Base-by-base conservation (phyloP, 1,140 invertebrate genomes). In the Penaeus chinensis region DNA sequence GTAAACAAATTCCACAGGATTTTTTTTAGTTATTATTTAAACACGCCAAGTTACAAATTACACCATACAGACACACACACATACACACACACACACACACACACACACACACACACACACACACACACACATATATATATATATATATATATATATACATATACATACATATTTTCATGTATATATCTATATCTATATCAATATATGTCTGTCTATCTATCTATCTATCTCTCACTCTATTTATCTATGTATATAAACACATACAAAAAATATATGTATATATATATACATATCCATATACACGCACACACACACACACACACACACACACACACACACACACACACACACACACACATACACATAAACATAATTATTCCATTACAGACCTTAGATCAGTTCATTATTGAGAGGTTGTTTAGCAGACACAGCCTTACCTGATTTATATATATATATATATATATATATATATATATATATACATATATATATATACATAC, bases 381-480 rank as follows among this genome's bases (percentile, higher is more conserved):
- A 65, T 65, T 65, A 18, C 63, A 20, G 63, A n/a, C 19, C 19
- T 65, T 20, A 65, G 63, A n/a, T 18, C 63, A 4, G 19, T 20
- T 65, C n/a, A 20, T 65, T 65, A 65, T 20, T 65, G n/a, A 65
- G n/a, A 18, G 63, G 19, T 65, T 4, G n/a, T 65, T 65, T n/a
- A 20, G n/a, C 63, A n/a, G 63, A 65, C 19, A 65, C 63, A 65
- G n/a, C n/a, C 63, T 65, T 65, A 18, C 63, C 2, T 18, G 63
- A 4, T 65, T 65, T 65, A 65, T 66, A 66, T 66, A 66, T 66
- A 66, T 66, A 66, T 66, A 66, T 66, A 66, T 66, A 69, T 69
- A 69, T 69, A 69, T 69, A 69, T 69, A 69, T 69, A 69, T 69
- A 69, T 69, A 69, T 69, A 69, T 69, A 69, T 69, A 69, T 69